Percentiles rank a stretch among this genome's conserved stretches.
Conservation (phyloP, 2,797 vertebrate genomes). For the Cottoperca gobio region DNA sequence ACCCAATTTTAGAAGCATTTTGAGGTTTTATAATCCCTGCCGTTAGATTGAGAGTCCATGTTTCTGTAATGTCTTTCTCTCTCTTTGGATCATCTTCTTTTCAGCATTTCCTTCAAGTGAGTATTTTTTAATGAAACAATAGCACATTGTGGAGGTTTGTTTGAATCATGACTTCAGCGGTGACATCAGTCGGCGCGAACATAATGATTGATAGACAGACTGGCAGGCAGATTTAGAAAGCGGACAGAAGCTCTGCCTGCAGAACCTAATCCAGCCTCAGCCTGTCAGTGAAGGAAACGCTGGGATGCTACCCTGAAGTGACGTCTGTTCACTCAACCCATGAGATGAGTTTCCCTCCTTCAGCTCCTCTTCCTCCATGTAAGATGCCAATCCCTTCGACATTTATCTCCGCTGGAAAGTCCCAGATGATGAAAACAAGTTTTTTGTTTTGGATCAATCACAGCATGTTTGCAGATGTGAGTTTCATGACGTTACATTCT, state of each 20-base stretch:
- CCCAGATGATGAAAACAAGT: constrained; percentile 18
- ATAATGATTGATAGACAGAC: constrained; percentile 36
- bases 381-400: constrained; percentile 30
- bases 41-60: background rate
- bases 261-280: constrained; percentile 42
- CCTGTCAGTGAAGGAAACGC: constrained; percentile 33
- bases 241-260: constrained; percentile 31
- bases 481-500: constrained; percentile 22
- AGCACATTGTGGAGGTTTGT: constrained; percentile 19
- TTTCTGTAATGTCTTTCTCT: constrained; percentile 16
- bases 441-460: constrained; percentile 38
- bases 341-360: constrained; percentile 34
- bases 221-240: constrained; percentile 40
- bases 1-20: constrained; percentile 4
- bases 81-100: background rate
- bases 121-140: constrained; percentile 32
- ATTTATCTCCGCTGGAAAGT: constrained; percentile 35
- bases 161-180: constrained; percentile 36
- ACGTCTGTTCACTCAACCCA: constrained; percentile 48
- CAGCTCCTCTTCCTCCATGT: constrained; percentile 38
- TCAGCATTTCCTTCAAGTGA: constrained; percentile 17
- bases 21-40: background rate
- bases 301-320: constrained; percentile 35
- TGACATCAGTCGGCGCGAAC: constrained; percentile 33
- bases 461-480: constrained; percentile 15